These are phyloP conservation scores for Cavia aperea DNA, from an alignment of 2,113 vertebrate genomes.

Conservation along the genomic window DNA sequence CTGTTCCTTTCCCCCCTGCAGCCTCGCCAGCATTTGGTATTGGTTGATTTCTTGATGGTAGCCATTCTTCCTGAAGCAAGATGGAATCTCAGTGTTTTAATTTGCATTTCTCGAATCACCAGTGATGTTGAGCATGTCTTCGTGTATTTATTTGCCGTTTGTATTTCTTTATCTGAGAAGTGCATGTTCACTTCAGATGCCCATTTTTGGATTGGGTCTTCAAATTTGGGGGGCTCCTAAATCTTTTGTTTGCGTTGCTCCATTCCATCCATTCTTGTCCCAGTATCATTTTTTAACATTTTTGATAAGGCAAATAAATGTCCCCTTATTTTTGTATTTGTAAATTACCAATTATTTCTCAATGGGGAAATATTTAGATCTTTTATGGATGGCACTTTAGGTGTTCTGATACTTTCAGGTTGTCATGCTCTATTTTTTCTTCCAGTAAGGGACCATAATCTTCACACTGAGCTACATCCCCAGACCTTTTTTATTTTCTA, in stretches of 20 bases:
- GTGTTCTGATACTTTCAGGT: not conserved
- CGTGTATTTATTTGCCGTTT: too few species aligned
- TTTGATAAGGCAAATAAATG: not conserved
- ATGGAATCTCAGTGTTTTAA: too few species aligned
- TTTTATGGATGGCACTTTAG: not conserved
- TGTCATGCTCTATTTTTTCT: not conserved
- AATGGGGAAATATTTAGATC: not conserved
- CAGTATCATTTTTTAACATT: not conserved
- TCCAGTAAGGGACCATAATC: not conserved
- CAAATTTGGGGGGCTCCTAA: not conserved
- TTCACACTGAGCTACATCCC: not conserved
- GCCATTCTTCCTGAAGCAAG: too few species aligned
- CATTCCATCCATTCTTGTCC: not conserved
- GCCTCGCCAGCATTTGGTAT: too few species aligned
- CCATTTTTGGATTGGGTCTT: too few species aligned
- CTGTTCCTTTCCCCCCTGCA: too few species aligned
- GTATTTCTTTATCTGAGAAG: too few species aligned
- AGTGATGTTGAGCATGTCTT: too few species aligned
- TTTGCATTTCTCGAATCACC: too few species aligned
- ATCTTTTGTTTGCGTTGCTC: not conserved
- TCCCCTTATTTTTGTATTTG: not conserved
- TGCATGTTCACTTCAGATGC: too few species aligned
- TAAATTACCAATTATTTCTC: not conserved
- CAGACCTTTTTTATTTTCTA: not conserved
- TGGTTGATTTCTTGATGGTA: too few species aligned